Evolutionary conservation across 37 sponge, comb jelly and placozoan species (phyloP).

Genomic region (Theonella swinhoei): DNA sequence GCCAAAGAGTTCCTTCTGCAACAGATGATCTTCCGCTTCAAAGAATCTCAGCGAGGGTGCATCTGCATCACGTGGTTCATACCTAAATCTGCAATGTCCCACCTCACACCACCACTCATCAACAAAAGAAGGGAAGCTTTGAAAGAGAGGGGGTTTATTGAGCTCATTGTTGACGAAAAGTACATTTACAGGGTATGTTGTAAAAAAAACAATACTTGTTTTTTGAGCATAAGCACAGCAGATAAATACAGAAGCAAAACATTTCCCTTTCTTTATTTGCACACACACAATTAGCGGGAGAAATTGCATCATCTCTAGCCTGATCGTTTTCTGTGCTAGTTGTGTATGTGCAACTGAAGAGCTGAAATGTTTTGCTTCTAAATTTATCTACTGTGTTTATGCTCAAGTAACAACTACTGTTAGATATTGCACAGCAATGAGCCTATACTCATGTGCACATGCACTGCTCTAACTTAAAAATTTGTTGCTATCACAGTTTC

Average conservation of each 20-base stretch:
- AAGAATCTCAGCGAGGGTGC: background rate
- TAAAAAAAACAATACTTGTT: background rate
- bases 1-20: background rate
- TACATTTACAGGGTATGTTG: background rate
- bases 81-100: background rate
- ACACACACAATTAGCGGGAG: background rate
- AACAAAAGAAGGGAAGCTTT: background rate
- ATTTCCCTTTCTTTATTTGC: background rate
- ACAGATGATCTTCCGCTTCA: background rate
- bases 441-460: too few species aligned
- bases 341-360: too few species aligned
- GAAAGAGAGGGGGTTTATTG: background rate
- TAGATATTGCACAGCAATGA: too few species aligned
- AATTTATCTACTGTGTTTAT: background rate
- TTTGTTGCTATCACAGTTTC: too few species aligned
- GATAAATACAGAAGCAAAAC: too few species aligned
- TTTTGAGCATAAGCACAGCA: background rate
- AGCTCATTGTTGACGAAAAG: background rate
- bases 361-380: too few species aligned
- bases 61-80: conserved; percentile 12
- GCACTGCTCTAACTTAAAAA: too few species aligned
- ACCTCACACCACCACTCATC: background rate
- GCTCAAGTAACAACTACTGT: too few species aligned
- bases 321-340: too few species aligned
- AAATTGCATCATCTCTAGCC: too few species aligned